Conservation (phyloP, 2,797 vertebrate species). For the Sebastes iracundus region DNA sequence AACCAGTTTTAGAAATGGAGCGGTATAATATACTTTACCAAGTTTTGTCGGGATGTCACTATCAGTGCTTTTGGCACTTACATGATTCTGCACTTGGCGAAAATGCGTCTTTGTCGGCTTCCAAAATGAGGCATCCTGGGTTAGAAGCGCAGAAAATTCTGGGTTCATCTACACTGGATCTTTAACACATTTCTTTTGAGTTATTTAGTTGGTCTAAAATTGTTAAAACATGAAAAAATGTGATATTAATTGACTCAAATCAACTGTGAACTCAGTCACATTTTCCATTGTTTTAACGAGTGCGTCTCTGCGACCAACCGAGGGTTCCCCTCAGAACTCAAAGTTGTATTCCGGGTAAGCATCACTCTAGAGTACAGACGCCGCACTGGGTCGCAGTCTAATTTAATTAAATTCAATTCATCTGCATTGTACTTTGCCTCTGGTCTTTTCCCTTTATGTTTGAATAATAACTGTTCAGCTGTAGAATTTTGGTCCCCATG, state of each 20-base stretch:
- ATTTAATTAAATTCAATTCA: constrained; percentile 56
- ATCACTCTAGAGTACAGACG: background rate
- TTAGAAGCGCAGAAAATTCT: background rate
- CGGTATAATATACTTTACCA: background rate
- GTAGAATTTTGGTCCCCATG: background rate
- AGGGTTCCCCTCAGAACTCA: constrained; percentile 19
- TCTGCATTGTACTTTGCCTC: constrained; percentile 56
- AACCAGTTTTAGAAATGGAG: background rate
- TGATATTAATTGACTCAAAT: background rate
- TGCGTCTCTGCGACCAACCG: background rate
- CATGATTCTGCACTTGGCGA: background rate
- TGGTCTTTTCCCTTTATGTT: constrained; percentile 56
- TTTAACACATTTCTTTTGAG: background rate
- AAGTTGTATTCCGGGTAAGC: constrained; percentile 6
- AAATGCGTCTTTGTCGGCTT: background rate
- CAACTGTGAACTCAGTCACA: background rate
- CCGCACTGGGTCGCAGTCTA: constrained; percentile 33
- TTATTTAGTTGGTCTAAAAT: background rate
- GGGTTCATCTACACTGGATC: background rate
- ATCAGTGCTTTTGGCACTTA: background rate
- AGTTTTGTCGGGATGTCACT: background rate
- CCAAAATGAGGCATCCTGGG: background rate
- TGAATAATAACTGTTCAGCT: constrained; percentile 46
- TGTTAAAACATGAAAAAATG: background rate
- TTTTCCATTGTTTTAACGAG: constrained; percentile 19